Evolutionary conservation across 2,888 invertebrate genomes (phyloP), one percentile per base, ranked within the genome.

Genomic region (Caenorhabditis sinica): DNA sequence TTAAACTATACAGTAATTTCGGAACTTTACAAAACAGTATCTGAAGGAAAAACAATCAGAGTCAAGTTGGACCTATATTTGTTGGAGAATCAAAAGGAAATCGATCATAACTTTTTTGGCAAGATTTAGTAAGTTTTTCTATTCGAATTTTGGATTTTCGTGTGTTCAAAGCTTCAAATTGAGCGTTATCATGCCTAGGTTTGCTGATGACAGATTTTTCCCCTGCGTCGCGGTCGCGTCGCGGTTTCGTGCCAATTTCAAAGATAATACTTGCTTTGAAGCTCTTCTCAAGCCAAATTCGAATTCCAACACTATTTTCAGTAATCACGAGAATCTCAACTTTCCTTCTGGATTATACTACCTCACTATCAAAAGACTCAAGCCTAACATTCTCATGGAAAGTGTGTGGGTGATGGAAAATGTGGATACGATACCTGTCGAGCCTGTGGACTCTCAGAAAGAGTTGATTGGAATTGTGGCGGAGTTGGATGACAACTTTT

Each of bases 51-150:
- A 0, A 43, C 45, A 1, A 45, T 65, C 2, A n/a, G n/a, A 45
- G 0, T 65, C 8, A 25, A 45, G 11, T 15, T 65, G 45, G n/a
- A 65, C 11, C 43, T 28, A 3, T 17, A 1, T 15, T 45, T 65
- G 28, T 17, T 17, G 17, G 45, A 28, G 9, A 45, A 65, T 65
- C 65, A 45, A 45, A 2, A 8, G n/a, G 65, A 17, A 0, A 28
- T 65, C n/a, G 28, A 45, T 2, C 43, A 65, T 23, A 0, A 3
- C 0, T n/a, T 45, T n/a, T 65, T 65, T 15, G 45, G 45, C 2
- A 30, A 28, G 2, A 65, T 65, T 30, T 65, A 65, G 65, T 65
- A 30, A 65, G 65, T 65, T 56, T 56, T 20, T n/a, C 1, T 17
- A 4, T 17, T 49, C n/a, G 49, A 49, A 49, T n/a, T n/a, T n/a